Conservation (phyloP, 2,888 invertebrate genomes). For the Sinhomidia bicolor region DNA sequence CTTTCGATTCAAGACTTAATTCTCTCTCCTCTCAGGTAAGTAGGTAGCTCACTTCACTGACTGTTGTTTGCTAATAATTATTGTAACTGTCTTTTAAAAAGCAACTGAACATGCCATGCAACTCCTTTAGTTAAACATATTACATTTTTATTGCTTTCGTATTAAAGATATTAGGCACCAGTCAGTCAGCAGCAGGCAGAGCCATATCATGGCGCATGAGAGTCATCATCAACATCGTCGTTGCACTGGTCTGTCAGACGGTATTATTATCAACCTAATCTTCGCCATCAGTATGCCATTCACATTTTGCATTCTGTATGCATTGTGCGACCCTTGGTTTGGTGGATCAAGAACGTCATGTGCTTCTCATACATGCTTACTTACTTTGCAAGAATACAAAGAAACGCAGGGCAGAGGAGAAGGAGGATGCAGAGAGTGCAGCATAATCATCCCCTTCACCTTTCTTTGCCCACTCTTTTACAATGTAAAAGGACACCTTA, state of each 20-base stretch:
- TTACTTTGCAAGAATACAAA: too few species aligned
- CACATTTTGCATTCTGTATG: constrained; percentile 43
- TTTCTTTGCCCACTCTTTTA: constrained; percentile 35
- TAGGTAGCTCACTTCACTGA: neutral
- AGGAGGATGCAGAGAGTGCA: too few species aligned
- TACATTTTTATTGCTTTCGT: neutral
- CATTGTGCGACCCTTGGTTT: neutral
- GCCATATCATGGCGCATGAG: too few species aligned
- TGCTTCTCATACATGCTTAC: neutral
- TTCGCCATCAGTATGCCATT: constrained; percentile 58
- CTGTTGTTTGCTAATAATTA: too few species aligned
- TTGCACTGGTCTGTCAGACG: constrained; percentile 7
- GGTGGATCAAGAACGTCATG: neutral
- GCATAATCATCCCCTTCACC: constrained; percentile 54
- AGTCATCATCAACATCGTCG: too few species aligned
- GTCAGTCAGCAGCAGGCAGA: neutral
- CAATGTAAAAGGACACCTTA: constrained; percentile 41
- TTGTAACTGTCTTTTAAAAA: neutral
- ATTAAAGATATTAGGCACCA: too few species aligned
- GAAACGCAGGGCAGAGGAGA: too few species aligned
- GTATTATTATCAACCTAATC: too few species aligned
- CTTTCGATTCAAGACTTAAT: neutral
- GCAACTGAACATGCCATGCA: neutral
- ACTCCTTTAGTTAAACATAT: neutral
- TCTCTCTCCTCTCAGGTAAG: neutral